These are phyloP conservation scores for Scaptomyza reducta DNA, from an alignment of 2,888 invertebrate species.

Conservation along the genomic window DNA sequence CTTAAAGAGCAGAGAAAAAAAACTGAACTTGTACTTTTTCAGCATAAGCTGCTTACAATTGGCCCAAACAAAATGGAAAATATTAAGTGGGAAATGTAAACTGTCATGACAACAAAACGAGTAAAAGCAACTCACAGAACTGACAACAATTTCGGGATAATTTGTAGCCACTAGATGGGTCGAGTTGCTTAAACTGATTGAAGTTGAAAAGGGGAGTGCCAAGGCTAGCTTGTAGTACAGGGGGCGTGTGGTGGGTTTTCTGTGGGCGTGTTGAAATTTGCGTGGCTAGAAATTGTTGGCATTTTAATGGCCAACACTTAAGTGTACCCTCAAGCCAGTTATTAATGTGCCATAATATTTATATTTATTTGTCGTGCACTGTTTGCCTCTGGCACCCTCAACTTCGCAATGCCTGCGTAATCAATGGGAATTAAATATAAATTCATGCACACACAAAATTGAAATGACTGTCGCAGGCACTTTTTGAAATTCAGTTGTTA, in stretches of 20 bases:
- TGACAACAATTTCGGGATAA: constrained; percentile 42
- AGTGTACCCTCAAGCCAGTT: constrained; percentile 35
- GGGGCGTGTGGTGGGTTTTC: neutral
- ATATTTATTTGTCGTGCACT: constrained; percentile 27
- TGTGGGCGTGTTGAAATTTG: constrained; percentile 54
- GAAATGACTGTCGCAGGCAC: constrained; percentile 6
- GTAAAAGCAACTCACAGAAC: constrained; percentile 8
- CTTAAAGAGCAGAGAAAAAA: constrained; percentile 1
- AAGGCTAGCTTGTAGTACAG: neutral
- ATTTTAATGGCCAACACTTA: constrained; percentile 57
- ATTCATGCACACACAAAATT: constrained; percentile 17
- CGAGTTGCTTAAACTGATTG: constrained; percentile 31
- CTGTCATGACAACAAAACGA: constrained; percentile 18
- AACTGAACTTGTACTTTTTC: constrained; percentile 16
- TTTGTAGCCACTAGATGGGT: constrained; percentile 47
- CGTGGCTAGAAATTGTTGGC: constrained; percentile 60
- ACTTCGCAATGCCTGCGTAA: neutral
- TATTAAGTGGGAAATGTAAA: constrained; percentile 18
- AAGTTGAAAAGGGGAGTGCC: constrained; percentile 24
- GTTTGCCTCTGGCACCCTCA: constrained; percentile 2
- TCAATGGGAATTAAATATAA: constrained; percentile 48
- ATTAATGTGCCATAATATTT: constrained; percentile 69
- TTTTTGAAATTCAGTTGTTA: constrained; percentile 9
- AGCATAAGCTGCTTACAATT: constrained; percentile 29
- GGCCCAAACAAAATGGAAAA: constrained; percentile 19